Evolutionary conservation across 1,140 invertebrate species (phyloP).

Genomic region (Hydropsyche tenuis): DNA sequence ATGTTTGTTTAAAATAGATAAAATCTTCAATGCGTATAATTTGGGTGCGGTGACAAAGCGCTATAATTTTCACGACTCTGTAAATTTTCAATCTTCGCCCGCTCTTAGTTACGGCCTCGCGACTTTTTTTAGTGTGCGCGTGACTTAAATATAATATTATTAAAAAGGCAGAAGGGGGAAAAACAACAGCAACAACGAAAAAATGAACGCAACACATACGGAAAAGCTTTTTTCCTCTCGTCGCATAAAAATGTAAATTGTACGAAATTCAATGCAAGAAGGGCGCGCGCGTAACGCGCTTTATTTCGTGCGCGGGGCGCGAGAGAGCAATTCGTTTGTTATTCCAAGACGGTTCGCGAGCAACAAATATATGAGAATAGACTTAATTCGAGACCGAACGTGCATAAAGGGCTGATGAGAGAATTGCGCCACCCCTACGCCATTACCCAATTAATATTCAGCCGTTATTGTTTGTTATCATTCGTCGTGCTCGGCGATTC

Average conservation of each 20-base stretch:
- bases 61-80: too few relatives aligned
- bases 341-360: conserved; percentile 30
- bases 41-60: too few relatives aligned
- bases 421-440: conserved; percentile 18
- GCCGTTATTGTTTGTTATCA: conserved; percentile 40
- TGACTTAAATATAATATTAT: too few relatives aligned
- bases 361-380: conserved; percentile 36
- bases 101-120: too few relatives aligned
- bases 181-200: too few relatives aligned
- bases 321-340: conserved; percentile 32
- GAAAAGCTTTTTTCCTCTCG: too few relatives aligned
- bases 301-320: conserved; percentile 6
- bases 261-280: conserved; percentile 10
- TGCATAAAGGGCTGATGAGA: conserved; percentile 38
- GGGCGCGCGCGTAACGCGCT: neutral
- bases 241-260: conserved; percentile 4
- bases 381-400: conserved; percentile 33
- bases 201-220: too few relatives aligned
- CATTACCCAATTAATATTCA: conserved; percentile 43
- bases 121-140: too few relatives aligned
- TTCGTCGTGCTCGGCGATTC: neutral
- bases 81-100: too few relatives aligned
- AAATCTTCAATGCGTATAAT: too few relatives aligned
- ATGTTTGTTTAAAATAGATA: too few relatives aligned
- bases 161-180: too few relatives aligned